Evolutionary conservation across 1,140 invertebrate genomes (phyloP).

Genomic region (Anagrus nilaparvatae): DNA sequence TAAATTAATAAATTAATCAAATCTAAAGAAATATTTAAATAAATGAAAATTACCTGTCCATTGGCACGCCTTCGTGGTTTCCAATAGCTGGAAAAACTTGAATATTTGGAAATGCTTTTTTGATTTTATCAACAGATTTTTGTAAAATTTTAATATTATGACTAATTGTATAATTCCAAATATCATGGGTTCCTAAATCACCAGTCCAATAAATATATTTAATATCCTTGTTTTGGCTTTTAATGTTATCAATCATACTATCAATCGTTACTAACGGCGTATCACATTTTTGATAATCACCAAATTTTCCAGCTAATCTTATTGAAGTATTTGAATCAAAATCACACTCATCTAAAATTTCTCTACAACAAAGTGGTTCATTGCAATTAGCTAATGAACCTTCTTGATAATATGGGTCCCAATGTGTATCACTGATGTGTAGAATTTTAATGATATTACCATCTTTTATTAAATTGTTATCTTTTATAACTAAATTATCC

Average conservation of each 20-base stretch:
- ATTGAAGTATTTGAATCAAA: slow-evolving; percentile 59
- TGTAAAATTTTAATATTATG: slow-evolving; percentile 78
- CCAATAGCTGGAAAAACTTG: slow-evolving; percentile 90
- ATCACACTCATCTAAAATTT: no score
- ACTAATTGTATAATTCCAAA: slow-evolving; percentile 91
- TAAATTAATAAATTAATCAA: neutral
- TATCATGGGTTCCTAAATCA: slow-evolving; percentile 93
- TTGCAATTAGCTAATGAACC: slow-evolving; percentile 81
- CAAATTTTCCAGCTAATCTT: slow-evolving; percentile 80
- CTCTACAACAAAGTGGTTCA: slow-evolving; percentile 79
- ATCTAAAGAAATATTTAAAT: neutral
- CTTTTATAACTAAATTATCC: no score
- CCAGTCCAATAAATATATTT: slow-evolving; percentile 98
- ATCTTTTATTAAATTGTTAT: no score
- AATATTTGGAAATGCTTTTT: slow-evolving; percentile 76
- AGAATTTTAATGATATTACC: slow-evolving; percentile 89
- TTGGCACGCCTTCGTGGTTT: slow-evolving; percentile 93
- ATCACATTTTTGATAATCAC: slow-evolving; percentile 88
- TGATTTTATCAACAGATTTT: slow-evolving; percentile 73
- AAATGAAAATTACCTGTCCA: slow-evolving; percentile 63
- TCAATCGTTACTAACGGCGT: no score
- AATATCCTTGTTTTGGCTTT: slow-evolving; percentile 84
- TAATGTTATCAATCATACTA: no score
- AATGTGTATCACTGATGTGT: slow-evolving; percentile 88
- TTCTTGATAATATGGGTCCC: slow-evolving; percentile 84